Evolutionary conservation across 2,797 vertebrate genomes (phyloP).

Genomic region (Syngnathus rostellatus): DNA sequence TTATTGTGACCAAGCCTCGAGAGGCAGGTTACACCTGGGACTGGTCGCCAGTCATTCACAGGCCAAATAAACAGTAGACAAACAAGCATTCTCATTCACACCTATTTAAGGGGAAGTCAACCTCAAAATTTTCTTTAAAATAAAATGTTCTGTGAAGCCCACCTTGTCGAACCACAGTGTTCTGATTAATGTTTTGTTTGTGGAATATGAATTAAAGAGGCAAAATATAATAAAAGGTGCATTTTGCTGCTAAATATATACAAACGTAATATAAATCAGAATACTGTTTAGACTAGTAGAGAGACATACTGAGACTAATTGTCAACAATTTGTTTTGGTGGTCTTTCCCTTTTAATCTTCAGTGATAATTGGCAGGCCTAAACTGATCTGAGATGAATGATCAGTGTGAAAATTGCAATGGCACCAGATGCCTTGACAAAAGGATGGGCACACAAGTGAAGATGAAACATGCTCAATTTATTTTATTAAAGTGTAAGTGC

Average conservation of each 20-base stretch:
- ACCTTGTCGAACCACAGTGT: too few species aligned
- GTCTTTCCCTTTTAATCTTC: too few species aligned
- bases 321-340: background rate
- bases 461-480: slow-evolving; percentile 21
- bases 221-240: too few species aligned
- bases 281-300: too few species aligned
- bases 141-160: too few species aligned
- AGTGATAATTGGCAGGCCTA: background rate
- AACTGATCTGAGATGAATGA: background rate
- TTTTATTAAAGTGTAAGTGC: slow-evolving; percentile 13
- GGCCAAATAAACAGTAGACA: background rate
- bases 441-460: slow-evolving; percentile 14
- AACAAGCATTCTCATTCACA: background rate
- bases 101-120: too few species aligned
- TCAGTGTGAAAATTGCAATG: background rate
- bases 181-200: too few species aligned
- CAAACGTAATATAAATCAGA: too few species aligned
- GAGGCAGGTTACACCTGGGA: background rate
- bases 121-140: too few species aligned
- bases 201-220: too few species aligned
- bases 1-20: too few species aligned
- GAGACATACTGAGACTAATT: background rate
- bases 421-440: background rate
- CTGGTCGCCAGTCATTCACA: background rate
- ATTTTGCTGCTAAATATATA: background rate